These are phyloP conservation scores for Numenius phaeopus DNA, from an alignment of 2,797 vertebrate species.

Conservation along the genomic window DNA sequence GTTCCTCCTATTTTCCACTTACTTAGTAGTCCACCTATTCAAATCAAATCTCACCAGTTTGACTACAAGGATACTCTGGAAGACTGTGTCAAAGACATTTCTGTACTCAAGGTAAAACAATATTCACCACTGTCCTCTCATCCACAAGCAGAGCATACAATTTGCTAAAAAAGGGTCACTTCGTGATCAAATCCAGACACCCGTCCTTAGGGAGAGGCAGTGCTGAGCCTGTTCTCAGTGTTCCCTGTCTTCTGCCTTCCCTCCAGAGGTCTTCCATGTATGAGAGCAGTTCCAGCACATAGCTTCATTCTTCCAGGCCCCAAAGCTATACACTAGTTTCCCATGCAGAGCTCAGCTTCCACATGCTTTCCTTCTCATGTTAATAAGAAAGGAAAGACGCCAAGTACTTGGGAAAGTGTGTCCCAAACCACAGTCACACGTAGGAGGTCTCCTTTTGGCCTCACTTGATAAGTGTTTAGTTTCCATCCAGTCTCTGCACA, in stretches of 20 bases:
- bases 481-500: background rate
- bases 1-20: background rate
- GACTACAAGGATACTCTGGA: background rate
- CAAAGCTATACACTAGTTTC: background rate
- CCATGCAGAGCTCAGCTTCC: slow-evolving; percentile 10
- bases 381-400: background rate
- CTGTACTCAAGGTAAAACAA: background rate
- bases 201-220: background rate
- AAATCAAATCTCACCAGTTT: background rate
- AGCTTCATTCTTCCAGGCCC: slow-evolving; percentile 3
- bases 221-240: background rate
- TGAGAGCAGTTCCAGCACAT: background rate
- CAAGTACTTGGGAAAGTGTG: background rate
- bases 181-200: background rate
- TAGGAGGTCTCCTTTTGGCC: background rate
- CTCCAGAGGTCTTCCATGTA: background rate
- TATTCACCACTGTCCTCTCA: background rate
- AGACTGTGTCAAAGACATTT: background rate
- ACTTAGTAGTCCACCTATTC: background rate
- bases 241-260: background rate
- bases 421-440: background rate
- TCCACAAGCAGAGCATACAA: background rate
- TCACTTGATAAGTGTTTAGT: background rate
- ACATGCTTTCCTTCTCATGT: background rate
- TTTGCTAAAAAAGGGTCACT: background rate